phyloP scores from a whole-genome alignment of 2,113 vertebrate species.

The Nothocercus nigrocapillus region DNA sequence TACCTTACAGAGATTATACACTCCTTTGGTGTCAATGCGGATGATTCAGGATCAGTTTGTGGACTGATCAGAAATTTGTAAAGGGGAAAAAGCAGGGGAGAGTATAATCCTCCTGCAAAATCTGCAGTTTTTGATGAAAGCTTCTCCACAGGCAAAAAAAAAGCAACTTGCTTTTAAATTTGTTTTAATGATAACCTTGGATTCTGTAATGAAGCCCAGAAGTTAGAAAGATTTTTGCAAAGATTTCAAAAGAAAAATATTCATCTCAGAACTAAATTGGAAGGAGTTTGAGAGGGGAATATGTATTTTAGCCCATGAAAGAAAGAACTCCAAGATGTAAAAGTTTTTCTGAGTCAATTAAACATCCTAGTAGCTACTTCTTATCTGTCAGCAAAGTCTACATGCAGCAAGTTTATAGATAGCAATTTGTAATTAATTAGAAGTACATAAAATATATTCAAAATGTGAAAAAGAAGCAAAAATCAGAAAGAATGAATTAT shows the following conservation, averaged over 20 bases:
- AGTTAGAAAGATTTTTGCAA: not conserved
- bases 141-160: not conserved
- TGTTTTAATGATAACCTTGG: not conserved
- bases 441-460: not conserved
- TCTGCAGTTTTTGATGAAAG: not conserved
- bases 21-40: not conserved
- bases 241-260: slow-evolving; percentile 23
- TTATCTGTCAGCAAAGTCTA: not conserved
- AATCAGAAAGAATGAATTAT: not conserved
- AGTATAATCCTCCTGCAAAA: not conserved
- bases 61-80: not conserved
- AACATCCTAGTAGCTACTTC: not conserved
- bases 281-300: not conserved
- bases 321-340: not conserved
- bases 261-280: not conserved
- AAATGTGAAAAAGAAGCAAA: not conserved
- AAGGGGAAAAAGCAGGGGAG: fast-evolving
- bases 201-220: slow-evolving; percentile 2
- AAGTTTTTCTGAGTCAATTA: not conserved
- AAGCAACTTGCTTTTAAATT: not conserved
- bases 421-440: not conserved
- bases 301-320: not conserved
- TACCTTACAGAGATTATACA: not conserved
- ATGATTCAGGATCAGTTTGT: not conserved
- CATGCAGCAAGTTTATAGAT: not conserved